These are phyloP conservation scores for Malthinus flaveolus DNA, from an alignment of 2,888 invertebrate species.

Conservation along the genomic window DNA sequence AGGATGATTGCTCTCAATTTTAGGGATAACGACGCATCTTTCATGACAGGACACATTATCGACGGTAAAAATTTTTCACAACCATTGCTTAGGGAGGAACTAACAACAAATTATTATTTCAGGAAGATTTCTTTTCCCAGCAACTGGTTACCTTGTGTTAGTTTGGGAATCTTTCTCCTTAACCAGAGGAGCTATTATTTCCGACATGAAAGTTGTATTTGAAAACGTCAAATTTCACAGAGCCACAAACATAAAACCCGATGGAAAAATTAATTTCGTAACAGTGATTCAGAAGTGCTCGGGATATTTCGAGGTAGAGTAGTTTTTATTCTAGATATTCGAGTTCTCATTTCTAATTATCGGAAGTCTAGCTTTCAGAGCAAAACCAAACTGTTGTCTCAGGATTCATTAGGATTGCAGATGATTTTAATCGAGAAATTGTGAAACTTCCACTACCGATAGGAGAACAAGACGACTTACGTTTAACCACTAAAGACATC, in stretches of 20 bases:
- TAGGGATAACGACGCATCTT: conserved; percentile 69
- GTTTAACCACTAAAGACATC: conserved; percentile 8
- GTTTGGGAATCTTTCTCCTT: conserved; percentile 61
- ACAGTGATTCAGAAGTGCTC: conserved; percentile 40
- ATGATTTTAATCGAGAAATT: conserved; percentile 3
- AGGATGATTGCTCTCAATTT: conserved; percentile 63
- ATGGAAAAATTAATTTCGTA: conserved; percentile 41
- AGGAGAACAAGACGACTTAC: neutral
- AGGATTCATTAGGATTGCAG: neutral
- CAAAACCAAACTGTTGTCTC: conserved; percentile 1
- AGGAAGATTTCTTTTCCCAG: conserved; percentile 59
- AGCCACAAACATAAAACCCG: conserved; percentile 59
- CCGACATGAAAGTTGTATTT: conserved; percentile 59
- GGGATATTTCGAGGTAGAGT: conserved; percentile 45
- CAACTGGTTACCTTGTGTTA: conserved; percentile 59
- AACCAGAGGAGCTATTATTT: conserved; percentile 46
- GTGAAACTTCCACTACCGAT: neutral
- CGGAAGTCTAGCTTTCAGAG: neutral
- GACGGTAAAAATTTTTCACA: conserved; percentile 74
- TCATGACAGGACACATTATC: conserved; percentile 77
- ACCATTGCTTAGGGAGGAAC: too few species aligned
- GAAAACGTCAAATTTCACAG: conserved; percentile 63
- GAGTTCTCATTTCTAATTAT: neutral
- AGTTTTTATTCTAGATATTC: neutral
- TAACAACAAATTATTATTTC: neutral